phyloP scores from a whole-genome alignment of 2,888 invertebrate species.

The Plebejus anna region DNA sequence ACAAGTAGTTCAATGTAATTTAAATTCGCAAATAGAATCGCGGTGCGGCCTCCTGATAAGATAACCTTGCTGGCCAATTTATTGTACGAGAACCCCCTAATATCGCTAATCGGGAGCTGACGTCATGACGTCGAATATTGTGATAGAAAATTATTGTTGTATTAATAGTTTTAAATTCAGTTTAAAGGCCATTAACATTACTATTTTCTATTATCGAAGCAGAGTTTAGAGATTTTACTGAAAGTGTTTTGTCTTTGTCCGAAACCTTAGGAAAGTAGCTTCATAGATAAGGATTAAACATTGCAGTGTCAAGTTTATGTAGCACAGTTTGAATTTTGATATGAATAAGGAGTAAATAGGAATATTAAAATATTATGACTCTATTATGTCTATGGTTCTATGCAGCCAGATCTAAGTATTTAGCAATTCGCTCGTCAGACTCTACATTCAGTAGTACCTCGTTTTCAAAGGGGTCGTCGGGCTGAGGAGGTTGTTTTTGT shows the following conservation, averaged over 20 bases:
- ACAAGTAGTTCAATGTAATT: slow-evolving; percentile 32
- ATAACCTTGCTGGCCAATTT: slow-evolving; percentile 78
- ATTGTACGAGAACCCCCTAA: slow-evolving; percentile 52
- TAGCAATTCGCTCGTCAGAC: background rate
- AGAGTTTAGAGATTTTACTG: no score
- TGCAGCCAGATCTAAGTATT: background rate
- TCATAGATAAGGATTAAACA: no score
- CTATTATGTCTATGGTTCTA: background rate
- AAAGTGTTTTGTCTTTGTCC: no score
- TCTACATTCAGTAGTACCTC: slow-evolving; percentile 55
- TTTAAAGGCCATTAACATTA: no score
- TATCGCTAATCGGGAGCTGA: slow-evolving; percentile 53
- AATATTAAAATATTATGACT: no score
- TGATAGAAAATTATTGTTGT: background rate
- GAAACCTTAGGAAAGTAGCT: no score
- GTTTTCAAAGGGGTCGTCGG: slow-evolving; percentile 72
- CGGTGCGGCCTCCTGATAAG: slow-evolving; percentile 64
- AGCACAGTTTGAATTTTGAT: background rate
- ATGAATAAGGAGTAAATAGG: no score
- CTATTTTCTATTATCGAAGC: no score
- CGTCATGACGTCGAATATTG: slow-evolving; percentile 23
- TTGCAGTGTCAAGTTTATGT: no score
- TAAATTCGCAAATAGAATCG: slow-evolving; percentile 34
- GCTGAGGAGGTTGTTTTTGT: slow-evolving; percentile 68
- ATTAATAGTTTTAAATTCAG: no score